Evolutionary conservation across 2,797 vertebrate species (phyloP), one percentile per base, ranked within the genome.

Genomic region (Carcharodon carcharias): DNA sequence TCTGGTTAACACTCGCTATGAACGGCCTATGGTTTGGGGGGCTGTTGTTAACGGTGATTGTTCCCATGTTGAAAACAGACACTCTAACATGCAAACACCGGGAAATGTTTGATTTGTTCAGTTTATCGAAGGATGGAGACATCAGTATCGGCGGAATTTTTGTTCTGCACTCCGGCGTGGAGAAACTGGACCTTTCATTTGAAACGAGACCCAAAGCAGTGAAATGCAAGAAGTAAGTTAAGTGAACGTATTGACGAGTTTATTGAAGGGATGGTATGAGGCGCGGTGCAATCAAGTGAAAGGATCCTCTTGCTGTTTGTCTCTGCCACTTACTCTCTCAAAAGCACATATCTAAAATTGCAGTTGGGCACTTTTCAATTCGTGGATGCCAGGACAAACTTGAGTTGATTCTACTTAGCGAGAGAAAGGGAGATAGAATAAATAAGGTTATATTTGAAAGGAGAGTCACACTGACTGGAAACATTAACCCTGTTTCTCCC

Each of bases 71-170:
- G 40, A 45, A 45, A 23, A 28, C 85, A 54, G 45, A 28, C 21
- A 28, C 1, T 2, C 21, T 21, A 56, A 63, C 14, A 63, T 65
- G 91, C 45, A 63, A 65, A 91, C 88, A n/a, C 35, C 58, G n/a
- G 35, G 31, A 65, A 65, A 93, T 63, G 91, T 40, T 40, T 40
- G 61, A 93, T 65, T 23, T 93, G n/a, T 65, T 40, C 14, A 65
- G 63, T 63, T 9, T 93, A n/a, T 93, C 91, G 6, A 93, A 93
- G 91, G 91, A 93, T 16, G 91, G 91, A n/a, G 91, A 93, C 91
- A 65, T 65, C 61, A 65, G 63, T 23, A 63, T 93, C 35, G 91
- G 91, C 58, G 91, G 91, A 40, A 63, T 93, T 45, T 93, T 65
- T 93, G 63, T 5, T n/a, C 63, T 93, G 28, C 91, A 93, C 18